These are phyloP conservation scores for Formicarius rufipectus DNA, from an alignment of 2,113 vertebrate genomes.

Conservation along the genomic window DNA sequence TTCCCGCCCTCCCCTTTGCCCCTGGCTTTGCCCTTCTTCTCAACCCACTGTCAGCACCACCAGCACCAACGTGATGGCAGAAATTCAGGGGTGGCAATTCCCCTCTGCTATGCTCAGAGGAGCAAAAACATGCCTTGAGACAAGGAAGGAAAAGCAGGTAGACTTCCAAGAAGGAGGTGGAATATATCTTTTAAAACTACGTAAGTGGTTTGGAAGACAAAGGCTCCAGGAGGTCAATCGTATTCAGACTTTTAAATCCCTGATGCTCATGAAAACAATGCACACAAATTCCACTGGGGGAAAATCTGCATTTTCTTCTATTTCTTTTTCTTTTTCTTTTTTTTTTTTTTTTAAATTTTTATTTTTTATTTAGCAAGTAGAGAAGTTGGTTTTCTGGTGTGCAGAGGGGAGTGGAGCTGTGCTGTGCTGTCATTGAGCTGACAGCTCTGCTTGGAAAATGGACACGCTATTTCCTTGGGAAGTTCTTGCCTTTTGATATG, in stretches of 20 bases:
- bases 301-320: neutral
- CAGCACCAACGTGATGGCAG: neutral
- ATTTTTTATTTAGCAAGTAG: neutral
- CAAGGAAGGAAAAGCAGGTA: neutral
- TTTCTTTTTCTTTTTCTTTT: too few relatives aligned
- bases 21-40: neutral
- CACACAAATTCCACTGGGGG: neutral
- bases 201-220: neutral
- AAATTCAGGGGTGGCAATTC: neutral
- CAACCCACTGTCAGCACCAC: neutral
- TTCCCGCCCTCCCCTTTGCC: neutral
- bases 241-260: conserved; percentile 2
- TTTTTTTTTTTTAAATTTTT: neutral
- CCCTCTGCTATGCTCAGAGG: accelerated
- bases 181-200: neutral
- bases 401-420: neutral
- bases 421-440: neutral
- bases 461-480: neutral
- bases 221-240: neutral
- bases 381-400: neutral
- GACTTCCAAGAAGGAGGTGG: neutral
- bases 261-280: neutral
- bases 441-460: neutral
- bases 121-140: neutral
- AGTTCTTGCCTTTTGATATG: neutral